phyloP scores from a whole-genome alignment of 2,888 invertebrate genomes.

The Meghimatium bilineatum region DNA sequence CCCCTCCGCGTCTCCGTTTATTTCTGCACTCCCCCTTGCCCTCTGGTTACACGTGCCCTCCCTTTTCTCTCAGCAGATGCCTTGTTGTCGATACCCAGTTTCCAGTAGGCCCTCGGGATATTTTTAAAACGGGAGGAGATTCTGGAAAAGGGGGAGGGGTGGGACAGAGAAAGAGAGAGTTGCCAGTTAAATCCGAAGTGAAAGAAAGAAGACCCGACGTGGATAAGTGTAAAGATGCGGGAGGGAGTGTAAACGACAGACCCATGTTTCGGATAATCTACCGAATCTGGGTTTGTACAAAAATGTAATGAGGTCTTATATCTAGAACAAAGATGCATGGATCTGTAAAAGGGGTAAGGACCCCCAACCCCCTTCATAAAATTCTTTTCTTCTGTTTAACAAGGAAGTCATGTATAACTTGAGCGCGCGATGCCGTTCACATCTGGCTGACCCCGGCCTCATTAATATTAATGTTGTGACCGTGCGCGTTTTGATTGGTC shows the following conservation, averaged over 20 bases:
- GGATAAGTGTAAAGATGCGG: too few species aligned
- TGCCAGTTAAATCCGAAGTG: too few species aligned
- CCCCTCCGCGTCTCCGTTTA: neutral
- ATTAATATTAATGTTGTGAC: slow-evolving; percentile 19
- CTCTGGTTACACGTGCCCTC: neutral
- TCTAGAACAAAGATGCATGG: neutral
- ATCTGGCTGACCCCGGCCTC: slow-evolving; percentile 26
- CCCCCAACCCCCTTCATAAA: neutral
- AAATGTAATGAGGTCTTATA: neutral
- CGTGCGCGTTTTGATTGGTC: slow-evolving; percentile 6
- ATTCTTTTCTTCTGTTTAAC: neutral
- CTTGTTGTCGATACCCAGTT: neutral
- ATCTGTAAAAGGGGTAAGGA: neutral
- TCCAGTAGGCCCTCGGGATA: too few species aligned
- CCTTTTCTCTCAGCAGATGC: neutral
- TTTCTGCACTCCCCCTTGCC: neutral
- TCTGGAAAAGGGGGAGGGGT: neutral
- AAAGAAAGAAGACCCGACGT: too few species aligned
- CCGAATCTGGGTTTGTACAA: neutral
- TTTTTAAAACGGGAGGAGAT: too few species aligned
- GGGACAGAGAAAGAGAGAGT: neutral
- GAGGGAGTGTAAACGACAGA: too few species aligned
- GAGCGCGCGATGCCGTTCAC: slow-evolving; percentile 8
- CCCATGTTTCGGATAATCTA: too few species aligned
- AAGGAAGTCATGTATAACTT: slow-evolving; percentile 10